Base-by-base conservation (phyloP, 2,113 vertebrate genomes). In the Aepyceros melampus region DNA sequence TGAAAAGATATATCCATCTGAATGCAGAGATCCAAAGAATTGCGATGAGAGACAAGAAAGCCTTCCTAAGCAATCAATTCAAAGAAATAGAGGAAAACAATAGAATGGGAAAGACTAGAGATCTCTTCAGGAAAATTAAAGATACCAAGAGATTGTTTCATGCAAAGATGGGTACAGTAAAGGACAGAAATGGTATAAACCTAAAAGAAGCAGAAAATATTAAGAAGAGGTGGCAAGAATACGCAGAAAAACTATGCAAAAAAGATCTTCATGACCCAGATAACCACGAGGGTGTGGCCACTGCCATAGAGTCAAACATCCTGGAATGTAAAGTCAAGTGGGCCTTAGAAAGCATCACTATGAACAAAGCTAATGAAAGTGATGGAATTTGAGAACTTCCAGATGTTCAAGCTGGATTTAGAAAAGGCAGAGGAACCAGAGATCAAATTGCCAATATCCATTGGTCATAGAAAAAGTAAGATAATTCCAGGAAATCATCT, bases 11-110 rank as follows among this genome's bases (percentile, higher is more conserved):
- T 3, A 40, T 36, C 67, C 67, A 71, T 40, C 67, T 71, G 67
- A 71, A 71, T 71, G n/a, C 19, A 71, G 19, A 71, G 64, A 36
- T 36, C 64, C 64, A 36, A 71, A 71, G n/a, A 71, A 71, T 23
- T 36, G 10, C 0, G 0, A 12, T 71, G 19, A 71, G n/a, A 71
- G 64, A 36, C 9, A 71, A 71, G n/a, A 21, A 36, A 71, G 19
- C 5, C n/a, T 71, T 71, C 19, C 19, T 36, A 71, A 71, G 19
- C 17, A 71, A 36, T 71, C 17, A 36, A 11, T 71, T 71, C 64
- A 71, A 11, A 71, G 64, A 71, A 71, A 71, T 12, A 71, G 64
- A 71, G 64, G n/a, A 23, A 23, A 71, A 23, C 19, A 36, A 71
- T 23, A 71, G 64, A 71, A 36, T 36, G n/a, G n/a, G n/a, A 71